Percentiles rank a stretch among this genome's conserved stretches.
Conservation (phyloP, 2,797 vertebrate species). For the Calcarius lapponicus region DNA sequence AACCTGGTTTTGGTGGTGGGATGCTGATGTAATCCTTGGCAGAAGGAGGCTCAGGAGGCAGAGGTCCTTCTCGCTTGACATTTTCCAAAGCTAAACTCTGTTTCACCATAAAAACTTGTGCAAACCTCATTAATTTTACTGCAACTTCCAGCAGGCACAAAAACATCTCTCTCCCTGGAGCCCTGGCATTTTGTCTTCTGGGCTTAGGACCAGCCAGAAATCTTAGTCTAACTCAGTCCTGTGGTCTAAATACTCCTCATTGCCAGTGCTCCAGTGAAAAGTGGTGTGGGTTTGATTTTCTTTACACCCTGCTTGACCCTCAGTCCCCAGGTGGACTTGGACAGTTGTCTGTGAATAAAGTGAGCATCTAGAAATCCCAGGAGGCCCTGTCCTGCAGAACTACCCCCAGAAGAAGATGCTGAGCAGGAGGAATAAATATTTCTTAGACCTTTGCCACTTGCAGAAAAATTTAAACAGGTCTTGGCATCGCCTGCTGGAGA, state of each 20-base stretch:
- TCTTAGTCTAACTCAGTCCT: neutral
- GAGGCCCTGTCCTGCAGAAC: neutral
- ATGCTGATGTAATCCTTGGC: neutral
- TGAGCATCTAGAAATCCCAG: neutral
- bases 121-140: neutral
- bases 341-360: neutral
- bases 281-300: neutral
- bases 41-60: neutral
- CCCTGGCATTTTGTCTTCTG: neutral
- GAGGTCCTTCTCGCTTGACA: neutral
- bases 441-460: neutral
- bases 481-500: neutral
- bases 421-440: neutral
- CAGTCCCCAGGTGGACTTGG: fast-evolving
- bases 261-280: neutral
- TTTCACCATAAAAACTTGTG: neutral
- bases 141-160: neutral
- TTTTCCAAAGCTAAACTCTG: neutral
- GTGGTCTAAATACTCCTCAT: neutral
- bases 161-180: neutral
- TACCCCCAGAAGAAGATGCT: neutral
- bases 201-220: neutral
- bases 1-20: neutral
- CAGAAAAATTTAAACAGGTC: neutral
- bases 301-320: neutral